These are phyloP conservation scores for Antechinus flavipes DNA, from an alignment of 2,113 vertebrate genomes.

Conservation along the genomic window DNA sequence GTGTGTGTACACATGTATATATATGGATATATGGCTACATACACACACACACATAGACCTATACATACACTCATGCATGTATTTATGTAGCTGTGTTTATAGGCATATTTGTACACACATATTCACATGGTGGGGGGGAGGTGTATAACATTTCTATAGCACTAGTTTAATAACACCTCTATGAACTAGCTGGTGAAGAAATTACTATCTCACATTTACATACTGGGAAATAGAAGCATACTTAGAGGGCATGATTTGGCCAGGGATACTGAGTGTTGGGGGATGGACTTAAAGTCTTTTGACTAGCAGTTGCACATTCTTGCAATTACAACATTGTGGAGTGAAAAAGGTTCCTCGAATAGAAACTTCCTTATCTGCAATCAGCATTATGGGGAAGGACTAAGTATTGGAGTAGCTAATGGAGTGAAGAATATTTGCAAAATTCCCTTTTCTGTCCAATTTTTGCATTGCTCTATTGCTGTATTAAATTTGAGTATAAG, in stretches of 20 bases:
- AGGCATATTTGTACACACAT: too few relatives aligned
- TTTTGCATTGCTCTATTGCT: slow-evolving; percentile 37
- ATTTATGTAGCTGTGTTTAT: too few relatives aligned
- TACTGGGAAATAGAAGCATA: background rate
- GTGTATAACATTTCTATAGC: too few relatives aligned
- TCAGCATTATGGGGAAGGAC: background rate
- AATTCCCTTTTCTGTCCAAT: slow-evolving; percentile 37
- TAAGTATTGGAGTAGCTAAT: slow-evolving; percentile 17
- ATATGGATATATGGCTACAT: too few relatives aligned
- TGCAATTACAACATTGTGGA: background rate
- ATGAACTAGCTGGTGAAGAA: background rate
- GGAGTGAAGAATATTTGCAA: background rate
- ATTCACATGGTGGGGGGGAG: too few relatives aligned
- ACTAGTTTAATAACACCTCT: too few relatives aligned
- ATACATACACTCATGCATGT: too few relatives aligned
- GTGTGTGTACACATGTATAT: too few relatives aligned
- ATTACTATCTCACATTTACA: background rate
- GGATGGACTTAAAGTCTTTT: background rate
- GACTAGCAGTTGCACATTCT: background rate
- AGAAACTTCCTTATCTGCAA: background rate
- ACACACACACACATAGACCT: too few relatives aligned
- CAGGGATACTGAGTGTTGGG: background rate
- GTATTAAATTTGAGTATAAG: slow-evolving; percentile 35
- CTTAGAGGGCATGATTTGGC: background rate
- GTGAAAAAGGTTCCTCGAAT: background rate